Base-by-base conservation (phyloP, 1,140 invertebrate genomes). In the Geopemphigus sp. region DNA sequence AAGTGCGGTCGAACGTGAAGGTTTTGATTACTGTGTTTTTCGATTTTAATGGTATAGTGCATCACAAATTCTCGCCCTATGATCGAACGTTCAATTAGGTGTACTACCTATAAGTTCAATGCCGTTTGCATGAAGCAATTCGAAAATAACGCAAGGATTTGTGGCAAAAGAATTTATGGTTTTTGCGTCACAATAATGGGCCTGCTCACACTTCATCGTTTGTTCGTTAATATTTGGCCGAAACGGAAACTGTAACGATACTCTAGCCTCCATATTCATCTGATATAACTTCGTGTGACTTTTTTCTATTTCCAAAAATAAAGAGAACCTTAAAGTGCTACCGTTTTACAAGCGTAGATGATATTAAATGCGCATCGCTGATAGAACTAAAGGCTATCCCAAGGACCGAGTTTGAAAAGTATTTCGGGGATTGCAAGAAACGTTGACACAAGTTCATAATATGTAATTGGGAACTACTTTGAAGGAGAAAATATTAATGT, bases 1-100 rank as follows among this genome's bases (percentile, higher is more conserved):
- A 26, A 57, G 22, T n/a, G 1, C 47, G 54, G 32, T 78, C 74
- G 1, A 78, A 61, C 26, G 57, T 59, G 29, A 78, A 78, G 19
- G n/a, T 56, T 59, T 83, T 85, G 82, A 78, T 84, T 53, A 83
- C 8, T 39, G 83, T 81, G 59, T 85, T 84, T 80, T 85, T 85
- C 73, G 81, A 85, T 80, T 59, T 24, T 15, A 76, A 74, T 32
- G 83, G 82, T 0, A 8, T 39, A 39, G 32, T 39, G 32, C 32
- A 39, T 8, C 32, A 39, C 8, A 39, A 39, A 39, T 39, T 39
- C 3, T 39, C 8, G 32, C 32, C 32, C 3, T 8, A 8, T 4
- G 8, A 8, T 39, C 32, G 8, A 39, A 39, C 32, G 8, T 3
- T 39, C 32, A 39, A 39, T 39, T 4, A 39, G 8, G 8, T 4